Percentiles rank a stretch among this genome's conserved stretches.
phyloP scores from a whole-genome alignment of 2,113 vertebrate genomes.

The Bagarius yarrelli region DNA sequence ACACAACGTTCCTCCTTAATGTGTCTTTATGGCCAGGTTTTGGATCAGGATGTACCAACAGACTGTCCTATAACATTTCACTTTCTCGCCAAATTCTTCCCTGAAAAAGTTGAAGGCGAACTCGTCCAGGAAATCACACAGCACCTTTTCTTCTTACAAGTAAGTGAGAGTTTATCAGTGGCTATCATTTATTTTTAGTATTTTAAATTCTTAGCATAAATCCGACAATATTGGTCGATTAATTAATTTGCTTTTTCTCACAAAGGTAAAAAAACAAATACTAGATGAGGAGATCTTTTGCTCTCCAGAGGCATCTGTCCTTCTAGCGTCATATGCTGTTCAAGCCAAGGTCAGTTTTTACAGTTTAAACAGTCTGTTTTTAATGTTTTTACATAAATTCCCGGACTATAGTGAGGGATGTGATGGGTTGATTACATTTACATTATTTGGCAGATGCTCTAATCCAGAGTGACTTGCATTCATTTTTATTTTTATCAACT shows the following conservation, averaged over 20 bases:
- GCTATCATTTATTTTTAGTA: neutral
- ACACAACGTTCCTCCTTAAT: neutral
- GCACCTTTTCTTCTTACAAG: slow-evolving; percentile 94
- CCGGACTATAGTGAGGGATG: too few species aligned
- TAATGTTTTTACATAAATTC: too few species aligned
- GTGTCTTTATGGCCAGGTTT: slow-evolving; percentile 68
- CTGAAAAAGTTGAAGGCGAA: slow-evolving; percentile 91
- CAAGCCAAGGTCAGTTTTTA: slow-evolving; percentile 84
- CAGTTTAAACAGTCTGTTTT: neutral
- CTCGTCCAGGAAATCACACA: slow-evolving; percentile 93
- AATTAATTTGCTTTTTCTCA: slow-evolving; percentile 10
- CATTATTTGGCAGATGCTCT: too few species aligned
- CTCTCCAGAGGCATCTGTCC: slow-evolving; percentile 87
- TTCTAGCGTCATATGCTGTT: slow-evolving; percentile 88
- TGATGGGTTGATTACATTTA: too few species aligned
- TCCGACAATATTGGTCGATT: neutral
- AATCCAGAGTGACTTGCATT: too few species aligned
- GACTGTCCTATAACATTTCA: slow-evolving; percentile 88
- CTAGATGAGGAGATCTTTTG: slow-evolving; percentile 92
- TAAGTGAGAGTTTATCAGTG: slow-evolving; percentile 48
- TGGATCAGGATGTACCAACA: slow-evolving; percentile 92
- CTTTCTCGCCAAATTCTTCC: slow-evolving; percentile 91
- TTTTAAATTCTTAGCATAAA: neutral
- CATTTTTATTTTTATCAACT: too few species aligned
- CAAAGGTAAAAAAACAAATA: slow-evolving; percentile 91